phyloP scores from a whole-genome alignment of 1,140 invertebrate species.

The Lepidurus arcticus region DNA sequence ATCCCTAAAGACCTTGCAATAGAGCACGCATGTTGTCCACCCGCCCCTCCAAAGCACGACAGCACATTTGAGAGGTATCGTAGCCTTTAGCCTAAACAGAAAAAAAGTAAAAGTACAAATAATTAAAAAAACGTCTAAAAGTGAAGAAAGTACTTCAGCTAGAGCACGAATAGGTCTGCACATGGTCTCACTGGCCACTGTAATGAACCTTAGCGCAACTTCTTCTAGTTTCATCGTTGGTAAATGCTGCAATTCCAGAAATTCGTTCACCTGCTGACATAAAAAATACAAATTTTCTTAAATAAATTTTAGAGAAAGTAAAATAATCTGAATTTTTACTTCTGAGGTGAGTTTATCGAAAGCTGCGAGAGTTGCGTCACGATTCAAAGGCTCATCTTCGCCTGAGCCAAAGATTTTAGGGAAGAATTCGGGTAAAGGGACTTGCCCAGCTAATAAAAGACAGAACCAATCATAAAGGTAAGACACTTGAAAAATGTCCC shows the following conservation, averaged over 20 bases:
- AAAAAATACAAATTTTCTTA: too few species aligned
- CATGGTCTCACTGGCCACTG: slow-evolving; percentile 98
- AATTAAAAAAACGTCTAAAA: background rate
- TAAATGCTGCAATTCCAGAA: slow-evolving; percentile 28
- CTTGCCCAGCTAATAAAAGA: too few species aligned
- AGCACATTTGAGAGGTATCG: slow-evolving; percentile 85
- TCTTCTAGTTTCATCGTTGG: slow-evolving; percentile 69
- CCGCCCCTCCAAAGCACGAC: slow-evolving; percentile 97
- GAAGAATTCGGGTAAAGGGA: too few species aligned
- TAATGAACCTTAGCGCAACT: slow-evolving; percentile 93
- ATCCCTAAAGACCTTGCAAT: slow-evolving; percentile 88
- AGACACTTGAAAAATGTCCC: too few species aligned
- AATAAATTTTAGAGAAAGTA: too few species aligned
- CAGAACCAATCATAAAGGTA: too few species aligned
- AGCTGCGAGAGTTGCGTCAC: too few species aligned
- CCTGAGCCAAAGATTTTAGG: too few species aligned
- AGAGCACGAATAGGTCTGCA: slow-evolving; percentile 88
- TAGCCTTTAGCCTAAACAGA: slow-evolving; percentile 76
- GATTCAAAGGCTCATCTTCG: too few species aligned
- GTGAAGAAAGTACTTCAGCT: slow-evolving; percentile 56
- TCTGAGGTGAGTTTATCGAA: too few species aligned
- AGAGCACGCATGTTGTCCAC: slow-evolving; percentile 95
- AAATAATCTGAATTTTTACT: too few species aligned
- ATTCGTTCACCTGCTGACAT: slow-evolving; percentile 37
- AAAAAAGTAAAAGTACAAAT: background rate